Conservation (phyloP, 2,888 invertebrate genomes). For the Bombylius major region DNA sequence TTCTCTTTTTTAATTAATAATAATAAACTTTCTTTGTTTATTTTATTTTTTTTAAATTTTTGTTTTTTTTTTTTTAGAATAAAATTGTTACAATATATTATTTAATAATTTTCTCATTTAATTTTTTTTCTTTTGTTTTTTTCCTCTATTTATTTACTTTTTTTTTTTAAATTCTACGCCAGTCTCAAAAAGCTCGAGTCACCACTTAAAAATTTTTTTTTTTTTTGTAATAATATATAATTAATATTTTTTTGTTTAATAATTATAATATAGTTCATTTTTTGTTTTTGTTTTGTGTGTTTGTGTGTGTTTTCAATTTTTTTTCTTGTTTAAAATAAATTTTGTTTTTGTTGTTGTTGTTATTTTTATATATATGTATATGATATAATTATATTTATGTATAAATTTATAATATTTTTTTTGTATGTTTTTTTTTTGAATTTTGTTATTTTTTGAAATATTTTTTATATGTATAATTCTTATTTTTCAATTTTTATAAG, state of each 20-base stretch:
- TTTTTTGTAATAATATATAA: neutral
- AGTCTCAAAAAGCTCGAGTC: conserved; percentile 40
- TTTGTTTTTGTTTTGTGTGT: too few species aligned
- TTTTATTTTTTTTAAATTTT: neutral
- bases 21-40: neutral
- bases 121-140: conserved; percentile 6
- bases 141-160: conserved; percentile 4
- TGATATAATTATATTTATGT: neutral
- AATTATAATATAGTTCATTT: too few species aligned
- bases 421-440: too few species aligned
- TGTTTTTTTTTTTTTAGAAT: too few species aligned
- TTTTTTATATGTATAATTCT: too few species aligned
- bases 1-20: too few species aligned
- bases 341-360: neutral
- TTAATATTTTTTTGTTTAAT: neutral
- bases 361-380: neutral
- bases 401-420: neutral
- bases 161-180: conserved; percentile 33
- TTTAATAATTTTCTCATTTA: conserved; percentile 9
- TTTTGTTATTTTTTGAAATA: too few species aligned
- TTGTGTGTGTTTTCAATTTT: too few species aligned
- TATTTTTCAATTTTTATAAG: too few species aligned
- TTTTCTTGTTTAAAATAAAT: neutral
- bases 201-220: conserved; percentile 12
- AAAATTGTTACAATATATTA: conserved; percentile 2